These are phyloP conservation scores for Danio choprae DNA, from an alignment of 2,797 vertebrate genomes.

Conservation along the genomic window DNA sequence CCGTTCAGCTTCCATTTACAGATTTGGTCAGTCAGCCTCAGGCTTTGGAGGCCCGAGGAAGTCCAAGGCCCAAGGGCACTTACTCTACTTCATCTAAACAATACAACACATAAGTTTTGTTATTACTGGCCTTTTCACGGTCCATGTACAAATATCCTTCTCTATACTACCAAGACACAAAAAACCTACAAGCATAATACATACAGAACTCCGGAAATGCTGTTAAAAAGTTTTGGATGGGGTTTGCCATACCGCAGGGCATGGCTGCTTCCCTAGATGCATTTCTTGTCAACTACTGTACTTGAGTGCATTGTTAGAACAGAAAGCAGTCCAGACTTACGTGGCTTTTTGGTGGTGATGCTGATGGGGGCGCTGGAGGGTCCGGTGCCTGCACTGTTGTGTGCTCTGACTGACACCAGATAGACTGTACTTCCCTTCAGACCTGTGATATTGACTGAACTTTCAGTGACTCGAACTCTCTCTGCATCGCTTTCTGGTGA, in stretches of 20 bases:
- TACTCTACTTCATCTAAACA: neutral
- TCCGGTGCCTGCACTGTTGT: constrained; percentile 77
- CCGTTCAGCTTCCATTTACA: neutral
- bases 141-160: neutral
- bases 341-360: constrained; percentile 78
- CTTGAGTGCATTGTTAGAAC: neutral
- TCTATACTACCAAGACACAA: neutral
- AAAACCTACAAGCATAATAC: neutral
- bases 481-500: constrained; percentile 61
- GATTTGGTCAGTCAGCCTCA: neutral
- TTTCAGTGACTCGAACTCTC: constrained; percentile 65
- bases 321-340: constrained; percentile 64
- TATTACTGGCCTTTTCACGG: neutral
- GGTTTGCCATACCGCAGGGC: neutral
- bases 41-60: neutral
- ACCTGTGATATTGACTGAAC: constrained; percentile 68
- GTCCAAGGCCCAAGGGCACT: neutral
- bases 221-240: neutral
- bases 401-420: constrained; percentile 74
- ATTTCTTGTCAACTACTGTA: neutral
- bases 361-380: constrained; percentile 69
- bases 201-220: neutral
- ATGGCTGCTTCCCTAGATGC: neutral
- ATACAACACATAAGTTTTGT: neutral
- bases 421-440: constrained; percentile 75